Evolutionary conservation across 1,140 invertebrate genomes (phyloP).

Genomic region (Apis cerana): DNA sequence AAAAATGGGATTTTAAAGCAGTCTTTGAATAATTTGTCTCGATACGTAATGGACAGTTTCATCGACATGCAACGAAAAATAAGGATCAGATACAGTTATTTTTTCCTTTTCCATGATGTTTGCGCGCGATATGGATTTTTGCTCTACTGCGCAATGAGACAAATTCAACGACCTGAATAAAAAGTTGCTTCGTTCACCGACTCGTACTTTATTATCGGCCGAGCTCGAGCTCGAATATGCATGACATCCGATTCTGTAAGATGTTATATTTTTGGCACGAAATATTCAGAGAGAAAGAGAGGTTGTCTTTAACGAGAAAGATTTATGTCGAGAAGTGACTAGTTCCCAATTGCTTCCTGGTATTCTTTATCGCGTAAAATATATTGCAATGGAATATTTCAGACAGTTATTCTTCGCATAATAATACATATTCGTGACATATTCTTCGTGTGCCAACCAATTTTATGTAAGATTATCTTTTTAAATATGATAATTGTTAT

Average conservation of each 20-base stretch:
- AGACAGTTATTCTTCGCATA: background rate
- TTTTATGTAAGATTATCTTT: too few species aligned
- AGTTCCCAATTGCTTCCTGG: background rate
- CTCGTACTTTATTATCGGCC: constrained; percentile 14
- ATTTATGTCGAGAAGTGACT: background rate
- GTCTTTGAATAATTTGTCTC: too few species aligned
- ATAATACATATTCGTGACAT: too few species aligned
- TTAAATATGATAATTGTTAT: too few species aligned
- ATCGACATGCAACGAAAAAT: too few species aligned
- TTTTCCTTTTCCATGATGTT: background rate
- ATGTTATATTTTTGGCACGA: background rate
- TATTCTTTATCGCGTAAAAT: background rate
- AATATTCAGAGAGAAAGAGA: background rate
- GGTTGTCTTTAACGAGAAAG: background rate
- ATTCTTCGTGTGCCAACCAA: too few species aligned
- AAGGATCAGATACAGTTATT: too few species aligned
- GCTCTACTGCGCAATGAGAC: constrained; percentile 26
- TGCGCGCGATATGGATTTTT: constrained; percentile 29
- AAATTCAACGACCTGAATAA: constrained; percentile 34
- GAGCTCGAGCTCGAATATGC: background rate
- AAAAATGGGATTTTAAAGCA: too few species aligned
- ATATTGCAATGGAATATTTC: background rate
- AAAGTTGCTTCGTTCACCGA: constrained; percentile 14
- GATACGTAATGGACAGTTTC: too few species aligned
- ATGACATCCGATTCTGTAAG: background rate